Base-by-base conservation (phyloP, 2,113 vertebrate species). In the Phasianus colchicus region DNA sequence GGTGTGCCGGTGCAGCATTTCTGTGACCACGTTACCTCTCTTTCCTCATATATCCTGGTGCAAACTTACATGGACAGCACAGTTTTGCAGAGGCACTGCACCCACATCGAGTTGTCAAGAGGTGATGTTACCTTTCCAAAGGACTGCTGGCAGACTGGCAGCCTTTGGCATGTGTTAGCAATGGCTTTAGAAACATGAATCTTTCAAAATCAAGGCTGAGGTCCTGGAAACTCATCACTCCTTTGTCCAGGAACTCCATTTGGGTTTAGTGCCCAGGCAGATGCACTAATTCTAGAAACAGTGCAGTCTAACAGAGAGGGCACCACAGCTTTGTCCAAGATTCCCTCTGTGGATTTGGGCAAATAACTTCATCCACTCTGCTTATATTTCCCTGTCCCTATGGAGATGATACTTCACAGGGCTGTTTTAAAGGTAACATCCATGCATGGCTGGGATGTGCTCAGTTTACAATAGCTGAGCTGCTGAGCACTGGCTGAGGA, bases 401-500 rank as follows among this genome's bases (percentile, higher is more conserved):
- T 7, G 50, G 54, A 70, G 43, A 42, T 66, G 50, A 70, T 80
- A 66, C 60, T 82, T 92, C 66, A 85, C 18, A 9, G 15, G 36
- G 16, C 34, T 76, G 18, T 66, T 82, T 67, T 79, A 82, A 89
- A 66, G 18, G 40, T 70, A 93, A 66, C 38, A 80, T 50, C 86
- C 63, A 79, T 48, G 78, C 89, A 83, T 66, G 19, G 90, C 34
- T 69, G 34, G 30, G 45, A 74, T 76, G 42, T 64, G 45, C 60
- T 93, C 71, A 80, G 66, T 79, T 91, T 85, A 86, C 22, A 64
- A 38, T 50, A 79, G 76, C 8, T 90, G 88, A 91, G 47, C 70
- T 58, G 75, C 42, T 80, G 50, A 90, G 88, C 89, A 83, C 75
- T 82, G 81, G 76, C 89, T 57, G 38, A 93, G 75, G 43, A 65